Evolutionary conservation across 2,888 invertebrate species (phyloP).

Genomic region (Melitaea athalia): DNA sequence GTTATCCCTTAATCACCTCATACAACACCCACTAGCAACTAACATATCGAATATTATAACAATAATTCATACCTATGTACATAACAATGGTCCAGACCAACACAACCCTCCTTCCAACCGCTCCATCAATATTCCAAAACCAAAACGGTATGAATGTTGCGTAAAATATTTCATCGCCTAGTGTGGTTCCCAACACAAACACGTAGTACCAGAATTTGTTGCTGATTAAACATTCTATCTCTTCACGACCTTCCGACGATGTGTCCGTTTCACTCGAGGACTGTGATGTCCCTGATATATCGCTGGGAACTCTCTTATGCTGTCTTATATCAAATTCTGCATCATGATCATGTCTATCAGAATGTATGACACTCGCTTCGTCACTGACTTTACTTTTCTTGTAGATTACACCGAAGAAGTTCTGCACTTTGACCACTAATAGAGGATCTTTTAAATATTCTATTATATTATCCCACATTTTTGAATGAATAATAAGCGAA

Average conservation of each 20-base stretch:
- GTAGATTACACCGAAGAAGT: constrained; percentile 88
- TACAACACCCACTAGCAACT: too few relatives aligned
- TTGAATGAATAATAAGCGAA: constrained; percentile 18
- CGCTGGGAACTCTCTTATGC: constrained; percentile 68
- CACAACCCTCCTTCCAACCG: constrained; percentile 91
- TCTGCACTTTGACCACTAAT: constrained; percentile 89
- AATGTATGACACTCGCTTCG: constrained; percentile 57
- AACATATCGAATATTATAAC: not conserved
- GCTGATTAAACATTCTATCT: constrained; percentile 79
- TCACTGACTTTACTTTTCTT: constrained; percentile 55
- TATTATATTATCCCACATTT: constrained; percentile 78
- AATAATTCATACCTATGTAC: constrained; percentile 86
- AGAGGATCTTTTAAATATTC: constrained; percentile 88
- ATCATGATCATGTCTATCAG: constrained; percentile 55
- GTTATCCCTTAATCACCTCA: too few relatives aligned
- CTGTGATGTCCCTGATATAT: constrained; percentile 67
- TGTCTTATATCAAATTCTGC: constrained; percentile 60
- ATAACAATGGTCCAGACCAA: constrained; percentile 91
- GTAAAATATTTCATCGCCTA: constrained; percentile 96
- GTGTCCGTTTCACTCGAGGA: constrained; percentile 69
- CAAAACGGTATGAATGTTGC: constrained; percentile 95
- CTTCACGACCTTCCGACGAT: constrained; percentile 62
- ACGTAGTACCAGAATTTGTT: constrained; percentile 93
- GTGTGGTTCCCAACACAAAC: constrained; percentile 91
- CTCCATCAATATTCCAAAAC: constrained; percentile 97